These are phyloP conservation scores for Ametastegia equiseti DNA, from an alignment of 2,888 invertebrate genomes.

Conservation along the genomic window DNA sequence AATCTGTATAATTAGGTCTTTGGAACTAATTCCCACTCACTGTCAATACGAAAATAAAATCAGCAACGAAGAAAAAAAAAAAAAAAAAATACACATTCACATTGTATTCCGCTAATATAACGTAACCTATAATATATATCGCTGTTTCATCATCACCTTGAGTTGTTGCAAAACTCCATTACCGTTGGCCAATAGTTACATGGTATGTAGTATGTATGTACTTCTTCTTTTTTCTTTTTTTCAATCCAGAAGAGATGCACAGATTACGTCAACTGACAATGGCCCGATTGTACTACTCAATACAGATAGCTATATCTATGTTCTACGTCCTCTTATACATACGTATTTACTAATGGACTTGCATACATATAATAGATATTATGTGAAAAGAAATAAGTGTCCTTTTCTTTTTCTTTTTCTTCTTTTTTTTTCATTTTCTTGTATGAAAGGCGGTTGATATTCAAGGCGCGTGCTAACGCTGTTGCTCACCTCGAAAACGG, in stretches of 20 bases:
- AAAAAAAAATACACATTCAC: not conserved
- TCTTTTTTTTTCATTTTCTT: no score
- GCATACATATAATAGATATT: not conserved
- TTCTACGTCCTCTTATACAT: not conserved
- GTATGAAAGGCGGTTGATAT: not conserved
- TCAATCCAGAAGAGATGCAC: conserved; percentile 14
- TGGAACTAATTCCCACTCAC: not conserved
- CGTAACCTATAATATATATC: not conserved
- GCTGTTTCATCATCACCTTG: conserved; percentile 5
- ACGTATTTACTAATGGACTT: not conserved
- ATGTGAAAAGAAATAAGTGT: not conserved
- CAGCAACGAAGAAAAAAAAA: no score
- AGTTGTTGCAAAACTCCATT: conserved; percentile 10
- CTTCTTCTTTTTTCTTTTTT: not conserved
- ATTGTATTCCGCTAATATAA: not conserved
- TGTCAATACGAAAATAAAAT: not conserved
- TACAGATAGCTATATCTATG: no score
- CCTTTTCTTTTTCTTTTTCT: no score
- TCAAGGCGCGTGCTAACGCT: no score
- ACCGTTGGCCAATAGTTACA: conserved; percentile 10
- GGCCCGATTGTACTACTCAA: not conserved
- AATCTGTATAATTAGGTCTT: not conserved
- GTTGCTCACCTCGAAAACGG: no score
- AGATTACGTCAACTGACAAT: not conserved
- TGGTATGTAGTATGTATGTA: no score